Conservation (phyloP, 2,113 vertebrate genomes). For the Paramormyrops kingsleyae region DNA sequence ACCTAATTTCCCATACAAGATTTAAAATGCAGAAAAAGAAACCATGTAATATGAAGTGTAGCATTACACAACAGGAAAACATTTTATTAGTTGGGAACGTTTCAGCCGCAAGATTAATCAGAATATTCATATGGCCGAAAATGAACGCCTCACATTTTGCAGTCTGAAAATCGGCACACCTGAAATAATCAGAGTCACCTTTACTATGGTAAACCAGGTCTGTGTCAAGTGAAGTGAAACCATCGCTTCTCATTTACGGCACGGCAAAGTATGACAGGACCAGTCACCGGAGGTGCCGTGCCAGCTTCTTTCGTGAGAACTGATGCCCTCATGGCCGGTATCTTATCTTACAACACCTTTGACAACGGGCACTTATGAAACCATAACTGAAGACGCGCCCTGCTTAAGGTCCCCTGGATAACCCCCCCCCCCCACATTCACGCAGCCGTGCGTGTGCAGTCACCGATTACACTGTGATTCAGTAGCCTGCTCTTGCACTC, state of each 20-base stretch:
- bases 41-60: neutral
- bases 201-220: neutral
- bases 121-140: neutral
- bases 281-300: too few species aligned
- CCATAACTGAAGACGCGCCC: neutral
- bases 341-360: constrained; percentile 10
- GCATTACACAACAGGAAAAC: neutral
- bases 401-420: neutral
- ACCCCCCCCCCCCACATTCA: neutral
- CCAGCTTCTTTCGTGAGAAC: neutral
- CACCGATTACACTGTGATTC: neutral
- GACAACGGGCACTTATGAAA: neutral
- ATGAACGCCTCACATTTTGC: neutral
- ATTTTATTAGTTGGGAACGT: neutral
- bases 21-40: neutral
- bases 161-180: neutral
- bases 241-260: neutral
- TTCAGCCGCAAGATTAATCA: neutral
- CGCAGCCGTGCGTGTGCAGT: neutral
- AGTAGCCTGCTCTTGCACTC: neutral
- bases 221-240: neutral
- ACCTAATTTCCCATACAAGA: neutral
- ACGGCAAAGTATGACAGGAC: neutral
- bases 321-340: neutral
- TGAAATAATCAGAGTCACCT: neutral